Conservation (phyloP, 2,888 invertebrate genomes). For the Gibbula magus region DNA sequence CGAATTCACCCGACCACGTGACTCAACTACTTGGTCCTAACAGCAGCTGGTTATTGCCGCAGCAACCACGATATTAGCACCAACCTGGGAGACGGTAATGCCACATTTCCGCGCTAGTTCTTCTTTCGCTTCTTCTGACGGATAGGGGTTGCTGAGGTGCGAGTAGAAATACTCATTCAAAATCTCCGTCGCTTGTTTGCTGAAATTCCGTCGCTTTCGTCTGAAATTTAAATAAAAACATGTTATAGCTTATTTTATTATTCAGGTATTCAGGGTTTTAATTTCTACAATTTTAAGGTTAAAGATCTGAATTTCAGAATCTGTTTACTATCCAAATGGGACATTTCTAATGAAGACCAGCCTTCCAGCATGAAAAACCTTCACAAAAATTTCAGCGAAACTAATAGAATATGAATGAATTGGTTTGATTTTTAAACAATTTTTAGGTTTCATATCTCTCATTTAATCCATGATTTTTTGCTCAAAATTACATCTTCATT, state of each 20-base stretch:
- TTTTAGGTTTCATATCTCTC: no score
- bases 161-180: conserved; percentile 99
- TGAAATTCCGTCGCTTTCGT: conserved; percentile 96
- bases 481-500: no score
- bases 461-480: no score
- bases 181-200: conserved; percentile 99
- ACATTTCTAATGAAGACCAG: no score
- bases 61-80: conserved; percentile 18
- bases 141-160: conserved; percentile 99
- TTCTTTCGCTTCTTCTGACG: conserved; percentile 99
- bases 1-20: conserved; percentile 10
- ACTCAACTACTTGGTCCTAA: conserved; percentile 19
- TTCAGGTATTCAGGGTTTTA: no score
- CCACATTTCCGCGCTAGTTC: conserved; percentile 99
- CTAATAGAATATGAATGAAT: not conserved
- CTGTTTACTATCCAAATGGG: no score
- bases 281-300: no score
- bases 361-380: not conserved
- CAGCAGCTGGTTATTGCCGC: not conserved
- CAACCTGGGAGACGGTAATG: conserved; percentile 96
- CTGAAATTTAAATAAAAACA: conserved; percentile 65
- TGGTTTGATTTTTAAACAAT: no score
- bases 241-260: no score
- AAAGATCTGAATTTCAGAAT: no score
- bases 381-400: not conserved